Percentiles rank a stretch among this genome's conserved stretches.
phyloP scores from a whole-genome alignment of 2,113 vertebrate species.

The Pitta sordida region DNA sequence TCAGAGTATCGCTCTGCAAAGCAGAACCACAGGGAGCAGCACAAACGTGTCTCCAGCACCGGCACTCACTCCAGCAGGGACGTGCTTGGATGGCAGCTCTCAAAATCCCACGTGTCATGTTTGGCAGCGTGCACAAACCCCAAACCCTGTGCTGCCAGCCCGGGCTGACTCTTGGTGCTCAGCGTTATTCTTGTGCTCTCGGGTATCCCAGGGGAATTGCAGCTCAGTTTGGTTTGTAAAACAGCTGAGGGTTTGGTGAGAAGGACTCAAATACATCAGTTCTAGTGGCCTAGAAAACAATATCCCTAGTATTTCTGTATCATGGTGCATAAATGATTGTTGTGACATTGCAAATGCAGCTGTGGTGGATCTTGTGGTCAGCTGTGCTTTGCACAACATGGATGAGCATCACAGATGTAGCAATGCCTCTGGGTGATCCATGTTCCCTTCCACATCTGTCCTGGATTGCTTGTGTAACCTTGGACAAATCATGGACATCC shows the following conservation, averaged over 20 bases:
- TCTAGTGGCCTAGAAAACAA: background rate
- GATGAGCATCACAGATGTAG: background rate
- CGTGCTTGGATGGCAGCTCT: background rate
- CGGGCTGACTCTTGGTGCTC: background rate
- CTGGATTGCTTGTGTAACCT: background rate
- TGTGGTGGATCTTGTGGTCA: background rate
- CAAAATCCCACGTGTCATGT: accelerated
- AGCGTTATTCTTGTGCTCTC: accelerated
- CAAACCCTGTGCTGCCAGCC: background rate
- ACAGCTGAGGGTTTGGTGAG: background rate
- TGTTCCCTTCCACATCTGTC: background rate
- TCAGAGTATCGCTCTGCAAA: background rate
- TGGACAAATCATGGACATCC: background rate
- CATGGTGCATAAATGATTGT: background rate
- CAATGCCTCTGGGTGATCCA: background rate
- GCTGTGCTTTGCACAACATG: background rate
- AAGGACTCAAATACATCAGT: background rate
- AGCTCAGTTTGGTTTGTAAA: background rate
- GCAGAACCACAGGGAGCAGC: background rate
- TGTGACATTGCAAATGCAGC: background rate
- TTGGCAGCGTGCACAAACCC: background rate
- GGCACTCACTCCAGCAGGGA: background rate
- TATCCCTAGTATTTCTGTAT: background rate
- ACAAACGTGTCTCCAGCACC: background rate
- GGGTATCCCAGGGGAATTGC: background rate